phyloP scores from a whole-genome alignment of 2,888 invertebrate genomes.

The Leucoma salicis region DNA sequence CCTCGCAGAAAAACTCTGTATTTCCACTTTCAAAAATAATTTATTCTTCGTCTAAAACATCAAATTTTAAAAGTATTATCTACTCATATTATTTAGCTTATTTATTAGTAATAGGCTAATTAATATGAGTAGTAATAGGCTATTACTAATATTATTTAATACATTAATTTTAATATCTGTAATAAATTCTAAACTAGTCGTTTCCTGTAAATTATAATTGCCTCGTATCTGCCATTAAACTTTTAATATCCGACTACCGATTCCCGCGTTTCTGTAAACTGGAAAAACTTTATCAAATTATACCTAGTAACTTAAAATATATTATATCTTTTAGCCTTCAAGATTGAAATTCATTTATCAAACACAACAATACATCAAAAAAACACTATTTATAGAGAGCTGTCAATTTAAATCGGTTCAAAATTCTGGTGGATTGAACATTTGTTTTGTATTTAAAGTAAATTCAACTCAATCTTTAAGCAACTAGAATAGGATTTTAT shows the following conservation, averaged over 20 bases:
- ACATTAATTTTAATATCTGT: slow-evolving; percentile 7
- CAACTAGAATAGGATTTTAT: not conserved
- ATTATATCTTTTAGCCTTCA: rapidly evolving
- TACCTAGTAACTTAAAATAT: slow-evolving; percentile 1
- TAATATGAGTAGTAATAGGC: no score
- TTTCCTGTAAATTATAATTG: slow-evolving; percentile 26
- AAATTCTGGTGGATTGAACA: slow-evolving; percentile 53
- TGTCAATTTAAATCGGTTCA: slow-evolving; percentile 67
- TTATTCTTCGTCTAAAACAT: no score
- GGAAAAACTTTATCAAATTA: slow-evolving; percentile 18
- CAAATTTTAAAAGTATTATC: no score
- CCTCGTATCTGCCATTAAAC: slow-evolving; percentile 26
- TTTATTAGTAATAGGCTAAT: no score
- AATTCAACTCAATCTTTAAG: slow-evolving; percentile 16
- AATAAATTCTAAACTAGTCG: slow-evolving; percentile 9
- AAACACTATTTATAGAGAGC: slow-evolving; percentile 52
- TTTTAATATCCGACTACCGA: slow-evolving; percentile 21
- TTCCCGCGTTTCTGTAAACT: slow-evolving; percentile 10
- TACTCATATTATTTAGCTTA: no score
- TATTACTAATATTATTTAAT: no score
- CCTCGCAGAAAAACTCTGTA: no score
- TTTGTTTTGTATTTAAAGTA: slow-evolving; percentile 38
- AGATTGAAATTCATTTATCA: slow-evolving; percentile 8
- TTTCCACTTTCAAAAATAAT: no score
- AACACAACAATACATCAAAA: slow-evolving; percentile 27